Evolutionary conservation across 2,797 vertebrate genomes (phyloP).

Genomic region (Coranthus polyacanthus): DNA sequence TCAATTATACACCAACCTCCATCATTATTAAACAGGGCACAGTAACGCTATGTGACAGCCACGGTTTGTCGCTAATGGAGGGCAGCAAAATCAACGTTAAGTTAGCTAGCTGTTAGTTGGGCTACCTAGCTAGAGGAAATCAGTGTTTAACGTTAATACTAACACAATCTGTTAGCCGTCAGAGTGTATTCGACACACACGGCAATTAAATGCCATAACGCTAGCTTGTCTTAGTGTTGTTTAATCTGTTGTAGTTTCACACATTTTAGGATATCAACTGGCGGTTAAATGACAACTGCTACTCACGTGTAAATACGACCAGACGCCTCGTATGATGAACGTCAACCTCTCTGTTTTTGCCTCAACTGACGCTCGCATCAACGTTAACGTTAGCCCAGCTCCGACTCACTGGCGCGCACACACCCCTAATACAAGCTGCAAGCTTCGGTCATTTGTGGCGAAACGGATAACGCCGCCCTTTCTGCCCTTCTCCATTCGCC

Average conservation of each 20-base stretch:
- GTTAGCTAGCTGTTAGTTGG: conserved; percentile 1
- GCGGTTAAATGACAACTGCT: neutral
- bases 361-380: neutral
- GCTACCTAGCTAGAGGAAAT: neutral
- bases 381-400: conserved; percentile 21
- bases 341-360: neutral
- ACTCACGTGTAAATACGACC: conserved; percentile 34
- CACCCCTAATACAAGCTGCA: conserved; percentile 5
- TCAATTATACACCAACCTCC: neutral
- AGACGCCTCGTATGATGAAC: neutral
- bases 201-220: neutral
- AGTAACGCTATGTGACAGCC: neutral
- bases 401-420: conserved; percentile 25
- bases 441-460: conserved; percentile 2
- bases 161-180: neutral
- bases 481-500: conserved; percentile 17
- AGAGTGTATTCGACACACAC: no score
- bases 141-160: neutral
- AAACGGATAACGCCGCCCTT: conserved; percentile 27
- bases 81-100: conserved; percentile 14
- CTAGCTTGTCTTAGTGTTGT: neutral
- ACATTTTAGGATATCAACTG: neutral
- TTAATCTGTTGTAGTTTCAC: neutral
- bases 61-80: neutral
- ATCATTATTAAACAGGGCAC: neutral